These are phyloP conservation scores for Bradypodion ventrale DNA, from an alignment of 2,797 vertebrate genomes.

Conservation along the genomic window DNA sequence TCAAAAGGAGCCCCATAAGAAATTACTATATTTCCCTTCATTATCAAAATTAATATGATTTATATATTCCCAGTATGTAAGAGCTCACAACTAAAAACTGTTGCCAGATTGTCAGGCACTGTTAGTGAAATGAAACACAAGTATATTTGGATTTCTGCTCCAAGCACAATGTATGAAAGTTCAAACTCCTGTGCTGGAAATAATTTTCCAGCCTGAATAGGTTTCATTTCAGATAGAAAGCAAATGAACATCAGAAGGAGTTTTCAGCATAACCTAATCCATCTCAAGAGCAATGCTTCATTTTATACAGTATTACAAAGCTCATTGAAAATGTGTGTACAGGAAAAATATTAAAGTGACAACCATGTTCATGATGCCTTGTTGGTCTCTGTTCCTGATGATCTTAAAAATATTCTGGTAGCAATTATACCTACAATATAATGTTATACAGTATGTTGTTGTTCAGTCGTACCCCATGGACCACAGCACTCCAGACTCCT, in stretches of 20 bases:
- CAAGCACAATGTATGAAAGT: background rate
- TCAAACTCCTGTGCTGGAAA: background rate
- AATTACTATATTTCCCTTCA: background rate
- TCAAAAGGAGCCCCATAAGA: background rate
- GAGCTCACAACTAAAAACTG: background rate
- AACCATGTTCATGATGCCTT: background rate
- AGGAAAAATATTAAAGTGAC: background rate
- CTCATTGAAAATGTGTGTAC: background rate
- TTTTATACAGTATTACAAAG: background rate
- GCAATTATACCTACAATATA: too few species aligned
- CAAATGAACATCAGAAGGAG: background rate
- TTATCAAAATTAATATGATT: background rate
- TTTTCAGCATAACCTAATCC: background rate
- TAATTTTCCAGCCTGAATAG: background rate
- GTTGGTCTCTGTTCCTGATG: background rate
- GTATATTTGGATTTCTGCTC: background rate
- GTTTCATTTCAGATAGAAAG: background rate
- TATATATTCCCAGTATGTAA: background rate
- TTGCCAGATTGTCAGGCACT: background rate
- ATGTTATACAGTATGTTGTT: too few species aligned
- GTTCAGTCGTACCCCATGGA: too few species aligned
- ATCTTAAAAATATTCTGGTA: background rate
- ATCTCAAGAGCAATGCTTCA: background rate
- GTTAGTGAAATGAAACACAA: background rate
- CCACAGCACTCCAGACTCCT: too few species aligned